A percentile compares a stretch with the other conserved stretches of the same genome.
Evolutionary conservation across 2,888 invertebrate genomes (phyloP).

Genomic region (Brachyptera risi): DNA sequence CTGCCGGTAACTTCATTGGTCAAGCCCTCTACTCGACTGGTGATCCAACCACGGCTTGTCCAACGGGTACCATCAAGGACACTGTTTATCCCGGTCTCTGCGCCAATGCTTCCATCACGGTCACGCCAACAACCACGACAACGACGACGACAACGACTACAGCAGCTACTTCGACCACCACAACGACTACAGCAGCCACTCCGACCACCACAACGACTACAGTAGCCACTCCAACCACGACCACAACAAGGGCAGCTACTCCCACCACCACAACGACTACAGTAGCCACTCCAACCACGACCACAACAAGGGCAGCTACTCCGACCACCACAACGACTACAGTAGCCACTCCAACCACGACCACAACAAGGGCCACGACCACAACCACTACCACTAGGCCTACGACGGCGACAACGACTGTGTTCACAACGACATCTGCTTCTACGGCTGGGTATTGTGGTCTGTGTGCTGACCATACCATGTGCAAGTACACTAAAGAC

Average conservation of each 20-base stretch:
- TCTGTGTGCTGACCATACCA: too few species aligned
- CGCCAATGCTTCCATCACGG: background rate
- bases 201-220: background rate
- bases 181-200: background rate
- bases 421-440: background rate
- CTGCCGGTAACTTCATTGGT: conserved; percentile 42
- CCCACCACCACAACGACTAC: conserved; percentile 5
- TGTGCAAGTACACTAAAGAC: too few species aligned
- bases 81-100: background rate
- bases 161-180: background rate
- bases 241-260: too few species aligned
- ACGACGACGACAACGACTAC: too few species aligned
- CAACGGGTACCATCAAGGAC: conserved; percentile 35
- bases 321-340: background rate
- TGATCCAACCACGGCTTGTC: conserved; percentile 38
- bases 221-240: background rate
- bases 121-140: too few species aligned
- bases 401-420: background rate
- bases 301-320: background rate
- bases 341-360: too few species aligned
- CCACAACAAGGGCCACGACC: background rate
- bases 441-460: background rate
- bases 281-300: background rate
- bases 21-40: conserved; percentile 42
- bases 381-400: too few species aligned